Evolutionary conservation across 2,797 vertebrate genomes (phyloP), one percentile per base, ranked within the genome.

Genomic region (Spinibarbus caldwelli): DNA sequence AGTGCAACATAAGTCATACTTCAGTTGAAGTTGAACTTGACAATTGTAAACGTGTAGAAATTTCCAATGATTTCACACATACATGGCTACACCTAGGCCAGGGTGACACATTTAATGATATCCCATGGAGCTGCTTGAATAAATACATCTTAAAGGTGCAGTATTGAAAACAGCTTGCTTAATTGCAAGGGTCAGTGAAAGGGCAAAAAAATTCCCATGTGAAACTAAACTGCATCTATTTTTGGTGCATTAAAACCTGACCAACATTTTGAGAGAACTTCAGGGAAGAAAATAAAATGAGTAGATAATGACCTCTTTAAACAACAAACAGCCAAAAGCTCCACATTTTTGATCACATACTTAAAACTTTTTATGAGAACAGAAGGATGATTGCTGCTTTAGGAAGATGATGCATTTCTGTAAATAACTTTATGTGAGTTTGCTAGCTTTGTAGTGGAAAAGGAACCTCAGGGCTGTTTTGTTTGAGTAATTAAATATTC

Each of bases 401-500:
- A 57, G 75, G 52, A 52, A 59, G 21, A 57, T 54, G 34, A 77
- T 62, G 23, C 10, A 29, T 59, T 78, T 78, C 54, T 43, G 76
- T 78, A 59, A 59, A 78, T 41, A 78, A 62, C 54, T 78, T 59
- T 31, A 9, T 72, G 21, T 43, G 14, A 41, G 36, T 78, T 59
- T 29, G 23, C 76, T 43, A 29, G 36, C 36, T 59, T 78, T 78
- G 76, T 78, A 78, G 54, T 29, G 34, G n/a, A 41, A 23, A 68
- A 68, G 66, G 66, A 78, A 78, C 52, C 76, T 59, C 76, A 29
- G 54, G 76, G 52, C 76, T 62, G 54, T 62, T 59, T 52, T 36
- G 49, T 54, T 59, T 5, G 15, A 41, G 52, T 43, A 78, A 78
- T 78, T 78, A 78, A 78, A 78, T 59, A 78, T 78, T 59, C 52